Conservation (phyloP, 2,888 invertebrate species). For the Drosophila picticornis region DNA sequence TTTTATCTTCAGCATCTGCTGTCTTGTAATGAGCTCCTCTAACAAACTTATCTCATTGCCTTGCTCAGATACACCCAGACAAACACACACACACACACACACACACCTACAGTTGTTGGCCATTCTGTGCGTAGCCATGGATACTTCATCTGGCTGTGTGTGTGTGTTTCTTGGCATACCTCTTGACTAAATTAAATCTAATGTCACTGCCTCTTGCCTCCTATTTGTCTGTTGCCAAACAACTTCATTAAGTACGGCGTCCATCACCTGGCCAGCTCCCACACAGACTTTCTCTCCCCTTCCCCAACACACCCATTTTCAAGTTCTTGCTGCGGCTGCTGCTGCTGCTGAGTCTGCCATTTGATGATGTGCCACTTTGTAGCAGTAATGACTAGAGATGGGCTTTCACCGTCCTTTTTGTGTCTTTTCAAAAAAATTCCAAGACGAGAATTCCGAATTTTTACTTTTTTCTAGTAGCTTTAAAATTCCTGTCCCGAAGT, state of each 20-base stretch:
- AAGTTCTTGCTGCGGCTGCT: constrained; percentile 4
- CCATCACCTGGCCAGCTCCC: constrained; percentile 11
- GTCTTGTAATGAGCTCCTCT: constrained; percentile 44
- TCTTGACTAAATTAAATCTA: constrained; percentile 70
- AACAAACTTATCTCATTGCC: constrained; percentile 56
- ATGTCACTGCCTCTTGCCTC: constrained; percentile 47
- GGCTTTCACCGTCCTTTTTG: neutral
- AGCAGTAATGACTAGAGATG: constrained; percentile 8
- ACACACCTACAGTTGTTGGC: constrained; percentile 11
- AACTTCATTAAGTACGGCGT: constrained; percentile 67
- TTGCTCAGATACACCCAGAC: constrained; percentile 14
- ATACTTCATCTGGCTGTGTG: constrained; percentile 16
- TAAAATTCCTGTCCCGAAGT: neutral
- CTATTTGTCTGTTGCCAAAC: constrained; percentile 42
- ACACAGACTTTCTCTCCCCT: neutral
- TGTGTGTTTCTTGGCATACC: constrained; percentile 45
- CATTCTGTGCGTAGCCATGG: constrained; percentile 40
- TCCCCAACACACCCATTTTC: neutral
- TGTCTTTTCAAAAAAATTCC: neutral
- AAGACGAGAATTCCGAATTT: neutral
- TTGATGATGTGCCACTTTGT: constrained; percentile 55
- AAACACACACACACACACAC: constrained; percentile 5
- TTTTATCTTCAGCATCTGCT: constrained; percentile 6
- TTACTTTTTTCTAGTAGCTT: neutral
- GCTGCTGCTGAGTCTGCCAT: constrained; percentile 15